Base-by-base conservation (phyloP, 2,113 vertebrate species). In the Larimichthys polyactis region DNA sequence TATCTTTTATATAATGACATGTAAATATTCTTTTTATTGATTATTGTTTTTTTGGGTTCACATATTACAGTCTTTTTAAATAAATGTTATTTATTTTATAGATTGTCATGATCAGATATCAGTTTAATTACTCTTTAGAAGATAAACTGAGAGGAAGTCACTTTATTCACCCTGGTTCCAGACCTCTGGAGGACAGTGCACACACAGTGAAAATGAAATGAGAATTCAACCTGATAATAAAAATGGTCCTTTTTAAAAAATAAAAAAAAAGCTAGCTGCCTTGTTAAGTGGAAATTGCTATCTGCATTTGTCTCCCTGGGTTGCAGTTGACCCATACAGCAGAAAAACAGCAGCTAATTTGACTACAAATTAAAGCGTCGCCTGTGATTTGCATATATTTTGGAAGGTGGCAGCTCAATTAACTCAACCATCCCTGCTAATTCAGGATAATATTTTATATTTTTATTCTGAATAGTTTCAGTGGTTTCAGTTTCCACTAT, bases 221-320 rank as follows among this genome's bases (percentile, higher is more conserved):
- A 19, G 15, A 17, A 9, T 60, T 32, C 29, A 44, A 22, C 62
- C 7, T 70, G n/a, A 62, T 52, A 32, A 32, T 5, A 32, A 32
- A 32, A 29, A 40, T 16, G 20, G 15, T 44, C 24, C 24, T 24
- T 1, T 24, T 24, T 24, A 24, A 27, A 27, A 27, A 27, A 27
- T 2, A 27, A 27, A 27, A 27, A 27, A 27, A 27, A 27, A 27
- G 27, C 16, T 58, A 11, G 5, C 11, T 52, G 46, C 15, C 40
- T 73, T 48, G 17, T 48, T 73, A 73, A 73, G 19, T 73, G 15
- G 27, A 49, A 59, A 20, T 11, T 32, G 40, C 54, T 40, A 15
- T 69, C 20, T 51, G 51, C 68, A 51, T n/a, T 54, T 43, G 49
- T 17, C 52, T 57, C 68, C 40, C 52, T 24, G 68, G 27, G 1